Percentiles rank a stretch among this genome's conserved stretches.
Evolutionary conservation across 2,888 invertebrate genomes (phyloP).

Genomic region (Dichetophora obliterata): DNA sequence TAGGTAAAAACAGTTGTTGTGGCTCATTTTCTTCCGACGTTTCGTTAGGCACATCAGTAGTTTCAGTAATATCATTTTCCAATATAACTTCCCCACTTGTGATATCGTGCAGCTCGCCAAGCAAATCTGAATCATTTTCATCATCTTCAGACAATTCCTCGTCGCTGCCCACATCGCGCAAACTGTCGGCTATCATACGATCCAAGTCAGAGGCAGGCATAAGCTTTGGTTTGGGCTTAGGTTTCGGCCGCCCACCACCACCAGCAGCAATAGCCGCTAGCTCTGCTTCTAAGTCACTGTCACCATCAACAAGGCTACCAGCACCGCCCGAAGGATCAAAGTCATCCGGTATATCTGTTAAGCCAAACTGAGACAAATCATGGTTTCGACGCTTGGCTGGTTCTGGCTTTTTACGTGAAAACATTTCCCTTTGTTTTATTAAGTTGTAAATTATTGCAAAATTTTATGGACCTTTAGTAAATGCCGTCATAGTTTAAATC

Average conservation of each 20-base stretch:
- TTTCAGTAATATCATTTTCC: conserved; percentile 46
- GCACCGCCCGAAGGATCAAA: conserved; percentile 73
- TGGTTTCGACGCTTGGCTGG: conserved; percentile 62
- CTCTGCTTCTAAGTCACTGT: conserved; percentile 90
- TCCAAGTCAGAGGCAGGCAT: conserved; percentile 76
- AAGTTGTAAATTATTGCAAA: neutral
- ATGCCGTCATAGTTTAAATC: conserved; percentile 10
- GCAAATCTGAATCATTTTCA: conserved; percentile 86
- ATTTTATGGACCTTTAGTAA: neutral
- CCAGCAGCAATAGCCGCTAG: conserved; percentile 78
- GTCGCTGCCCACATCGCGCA: conserved; percentile 83
- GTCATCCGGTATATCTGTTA: conserved; percentile 79
- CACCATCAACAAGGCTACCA: conserved; percentile 72
- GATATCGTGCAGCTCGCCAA: conserved; percentile 81
- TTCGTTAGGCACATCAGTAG: conserved; percentile 58
- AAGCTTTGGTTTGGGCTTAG: conserved; percentile 63
- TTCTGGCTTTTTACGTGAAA: conserved; percentile 63
- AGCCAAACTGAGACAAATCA: conserved; percentile 74
- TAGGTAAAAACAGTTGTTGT: conserved; percentile 59
- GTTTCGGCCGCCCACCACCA: conserved; percentile 65
- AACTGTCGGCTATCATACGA: conserved; percentile 82
- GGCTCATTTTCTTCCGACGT: conserved; percentile 57
- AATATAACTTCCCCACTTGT: conserved; percentile 69
- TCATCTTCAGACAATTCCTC: conserved; percentile 76
- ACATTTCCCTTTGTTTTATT: conserved; percentile 55